Conservation (phyloP, 2,113 vertebrate genomes). For the Cheirogaleus medius region DNA sequence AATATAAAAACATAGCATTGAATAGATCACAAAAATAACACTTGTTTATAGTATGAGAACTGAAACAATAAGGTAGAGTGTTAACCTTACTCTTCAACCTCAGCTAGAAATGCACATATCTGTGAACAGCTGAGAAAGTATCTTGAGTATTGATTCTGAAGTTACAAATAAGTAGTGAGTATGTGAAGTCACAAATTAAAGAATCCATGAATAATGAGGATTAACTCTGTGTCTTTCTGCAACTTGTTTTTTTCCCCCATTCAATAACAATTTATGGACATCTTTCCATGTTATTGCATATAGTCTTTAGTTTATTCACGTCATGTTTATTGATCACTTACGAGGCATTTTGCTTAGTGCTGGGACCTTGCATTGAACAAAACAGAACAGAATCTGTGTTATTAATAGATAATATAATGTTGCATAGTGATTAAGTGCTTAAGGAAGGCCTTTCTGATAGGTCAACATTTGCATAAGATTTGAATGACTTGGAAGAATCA, state of each 20-base stretch:
- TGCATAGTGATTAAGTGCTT: not conserved
- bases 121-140: not conserved
- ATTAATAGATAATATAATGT: not conserved
- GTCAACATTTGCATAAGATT: not conserved
- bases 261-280: not conserved
- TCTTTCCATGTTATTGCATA: not conserved
- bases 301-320: not conserved
- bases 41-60: not conserved
- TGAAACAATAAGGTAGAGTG: not conserved
- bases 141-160: not conserved
- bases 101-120: not conserved
- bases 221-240: not conserved
- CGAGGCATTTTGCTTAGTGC: not conserved
- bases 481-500: not conserved
- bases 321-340: not conserved
- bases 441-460: not conserved
- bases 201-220: not conserved
- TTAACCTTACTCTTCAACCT: not conserved
- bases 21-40: not conserved
- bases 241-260: not conserved
- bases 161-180: not conserved
- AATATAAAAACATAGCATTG: not conserved
- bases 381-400: conserved; percentile 14
- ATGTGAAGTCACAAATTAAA: not conserved
- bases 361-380: not conserved